These are phyloP conservation scores for Hippocampus zosterae DNA, from an alignment of 2,113 vertebrate genomes.

Conservation along the genomic window DNA sequence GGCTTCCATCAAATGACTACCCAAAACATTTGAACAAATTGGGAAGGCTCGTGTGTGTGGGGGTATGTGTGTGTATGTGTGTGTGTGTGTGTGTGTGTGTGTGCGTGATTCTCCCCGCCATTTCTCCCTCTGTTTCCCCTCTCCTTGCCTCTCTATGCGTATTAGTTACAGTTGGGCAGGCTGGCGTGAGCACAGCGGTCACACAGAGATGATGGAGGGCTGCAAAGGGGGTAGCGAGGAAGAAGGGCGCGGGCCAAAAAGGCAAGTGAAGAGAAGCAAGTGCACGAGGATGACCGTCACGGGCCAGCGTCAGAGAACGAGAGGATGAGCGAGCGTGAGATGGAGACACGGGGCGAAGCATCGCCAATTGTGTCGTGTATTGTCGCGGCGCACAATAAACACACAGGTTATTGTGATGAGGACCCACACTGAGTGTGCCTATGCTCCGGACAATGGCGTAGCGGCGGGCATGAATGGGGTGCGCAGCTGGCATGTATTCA, in stretches of 20 bases:
- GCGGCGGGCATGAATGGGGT: slow-evolving; percentile 58
- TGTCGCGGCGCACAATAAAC: slow-evolving; percentile 65
- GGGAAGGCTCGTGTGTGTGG: neutral
- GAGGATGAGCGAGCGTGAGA: neutral
- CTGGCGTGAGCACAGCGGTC: slow-evolving; percentile 53
- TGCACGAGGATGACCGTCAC: slow-evolving; percentile 26
- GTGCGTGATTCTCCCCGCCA: neutral
- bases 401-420: slow-evolving; percentile 65
- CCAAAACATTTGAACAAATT: slow-evolving; percentile 4
- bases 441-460: slow-evolving; percentile 57
- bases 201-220: slow-evolving; percentile 53
- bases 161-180: slow-evolving; percentile 65
- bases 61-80: neutral
- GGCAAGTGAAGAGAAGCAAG: slow-evolving; percentile 42
- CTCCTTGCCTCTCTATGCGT: slow-evolving; percentile 35
- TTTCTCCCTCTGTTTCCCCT: slow-evolving; percentile 27
- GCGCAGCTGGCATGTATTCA: slow-evolving; percentile 44
- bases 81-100: neutral
- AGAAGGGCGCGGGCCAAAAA: slow-evolving; percentile 17
- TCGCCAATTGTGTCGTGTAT: slow-evolving; percentile 45
- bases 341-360: slow-evolving; percentile 46
- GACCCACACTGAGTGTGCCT: slow-evolving; percentile 60
- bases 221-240: slow-evolving; percentile 28
- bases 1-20: neutral
- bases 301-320: slow-evolving; percentile 5